Percentiles rank a stretch among this genome's conserved stretches.
Evolutionary conservation across 2,888 invertebrate genomes (phyloP).

Genomic region (Perizoma affinitatum): DNA sequence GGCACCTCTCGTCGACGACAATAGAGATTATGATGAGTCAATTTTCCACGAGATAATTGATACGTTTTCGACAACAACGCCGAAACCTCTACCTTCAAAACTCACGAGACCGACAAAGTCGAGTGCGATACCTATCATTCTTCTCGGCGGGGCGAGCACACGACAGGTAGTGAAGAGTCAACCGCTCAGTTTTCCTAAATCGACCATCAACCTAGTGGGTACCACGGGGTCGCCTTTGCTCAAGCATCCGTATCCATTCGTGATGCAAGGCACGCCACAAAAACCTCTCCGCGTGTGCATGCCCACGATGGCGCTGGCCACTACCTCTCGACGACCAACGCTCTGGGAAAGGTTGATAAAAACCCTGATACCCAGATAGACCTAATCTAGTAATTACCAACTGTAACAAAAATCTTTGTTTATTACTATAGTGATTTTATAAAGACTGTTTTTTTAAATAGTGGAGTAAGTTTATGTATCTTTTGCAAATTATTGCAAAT

Average conservation of each 20-base stretch:
- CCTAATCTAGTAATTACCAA: no score
- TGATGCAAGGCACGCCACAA: slow-evolving; percentile 46
- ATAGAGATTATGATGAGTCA: slow-evolving; percentile 72
- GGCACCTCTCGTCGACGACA: slow-evolving; percentile 62
- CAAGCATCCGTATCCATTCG: slow-evolving; percentile 73
- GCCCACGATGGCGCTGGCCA: slow-evolving; percentile 50
- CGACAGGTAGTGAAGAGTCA: slow-evolving; percentile 59
- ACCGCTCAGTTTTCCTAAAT: slow-evolving; percentile 56
- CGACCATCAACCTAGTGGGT: slow-evolving; percentile 66
- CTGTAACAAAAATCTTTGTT: no score
- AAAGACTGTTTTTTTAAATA: neutral
- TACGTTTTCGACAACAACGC: slow-evolving; percentile 55
- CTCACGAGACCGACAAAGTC: slow-evolving; percentile 46
- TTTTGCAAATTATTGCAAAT: no score
- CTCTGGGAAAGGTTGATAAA: slow-evolving; percentile 67
- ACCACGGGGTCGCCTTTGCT: slow-evolving; percentile 65
- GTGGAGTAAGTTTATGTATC: neutral
- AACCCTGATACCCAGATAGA: slow-evolving; percentile 62
- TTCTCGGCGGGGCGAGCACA: slow-evolving; percentile 68
- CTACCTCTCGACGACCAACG: slow-evolving; percentile 56
- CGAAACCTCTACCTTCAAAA: slow-evolving; percentile 18
- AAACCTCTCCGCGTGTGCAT: slow-evolving; percentile 67
- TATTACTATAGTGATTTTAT: slow-evolving; percentile 13
- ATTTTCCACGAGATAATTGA: slow-evolving; percentile 73
- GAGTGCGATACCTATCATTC: slow-evolving; percentile 61